phyloP scores from a whole-genome alignment of 2,113 vertebrate species.

The Ammodytes marinus region DNA sequence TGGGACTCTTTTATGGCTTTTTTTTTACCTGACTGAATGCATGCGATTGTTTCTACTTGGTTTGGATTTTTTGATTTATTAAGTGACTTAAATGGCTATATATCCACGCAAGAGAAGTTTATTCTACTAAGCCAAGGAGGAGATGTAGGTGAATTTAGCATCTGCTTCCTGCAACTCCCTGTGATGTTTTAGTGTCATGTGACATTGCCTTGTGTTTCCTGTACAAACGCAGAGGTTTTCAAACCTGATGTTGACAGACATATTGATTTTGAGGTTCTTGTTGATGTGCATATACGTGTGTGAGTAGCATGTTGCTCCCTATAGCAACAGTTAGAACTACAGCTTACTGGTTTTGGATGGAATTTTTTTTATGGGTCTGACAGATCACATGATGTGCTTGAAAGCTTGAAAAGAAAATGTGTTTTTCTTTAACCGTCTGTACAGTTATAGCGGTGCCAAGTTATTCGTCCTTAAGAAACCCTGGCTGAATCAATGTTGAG shows the following conservation, averaged over 20 bases:
- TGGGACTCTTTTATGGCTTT: background rate
- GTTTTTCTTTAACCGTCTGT: background rate
- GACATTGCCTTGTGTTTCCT: conserved; percentile 1
- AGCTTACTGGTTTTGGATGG: background rate
- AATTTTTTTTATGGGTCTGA: background rate
- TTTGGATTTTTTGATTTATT: background rate
- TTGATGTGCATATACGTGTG: background rate
- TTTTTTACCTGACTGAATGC: background rate
- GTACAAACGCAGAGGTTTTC: background rate
- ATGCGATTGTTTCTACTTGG: background rate
- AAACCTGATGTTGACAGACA: background rate
- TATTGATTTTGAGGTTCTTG: background rate
- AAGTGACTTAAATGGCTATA: background rate
- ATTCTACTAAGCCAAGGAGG: background rate
- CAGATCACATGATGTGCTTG: conserved; percentile 16
- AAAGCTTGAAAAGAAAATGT: background rate
- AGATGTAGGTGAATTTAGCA: background rate
- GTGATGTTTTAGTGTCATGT: conserved; percentile 10
- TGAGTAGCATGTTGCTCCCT: background rate
- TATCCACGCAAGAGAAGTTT: background rate
- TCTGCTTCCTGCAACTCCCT: background rate
- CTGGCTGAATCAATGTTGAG: background rate
- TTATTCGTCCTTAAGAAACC: background rate
- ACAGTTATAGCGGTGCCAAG: background rate
- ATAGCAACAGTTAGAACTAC: background rate